A percentile compares a stretch with the other conserved stretches of the same genome.
These are phyloP conservation scores for Porites rus DNA, from an alignment of 92 coral and sea anemone genomes.

Conservation along the genomic window DNA sequence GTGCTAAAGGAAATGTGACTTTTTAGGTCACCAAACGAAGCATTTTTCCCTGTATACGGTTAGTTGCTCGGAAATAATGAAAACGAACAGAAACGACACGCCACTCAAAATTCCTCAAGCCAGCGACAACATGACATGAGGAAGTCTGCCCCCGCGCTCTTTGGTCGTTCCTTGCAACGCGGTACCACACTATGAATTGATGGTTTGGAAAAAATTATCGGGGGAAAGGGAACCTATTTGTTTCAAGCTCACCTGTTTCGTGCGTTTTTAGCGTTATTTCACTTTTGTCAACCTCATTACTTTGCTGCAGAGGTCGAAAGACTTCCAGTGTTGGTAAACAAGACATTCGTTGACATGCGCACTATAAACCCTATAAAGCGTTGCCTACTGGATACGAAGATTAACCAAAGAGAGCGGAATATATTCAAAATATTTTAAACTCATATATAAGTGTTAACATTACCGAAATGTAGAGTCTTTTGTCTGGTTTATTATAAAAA, in stretches of 20 bases:
- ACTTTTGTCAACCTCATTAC: background rate
- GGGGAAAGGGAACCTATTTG: background rate
- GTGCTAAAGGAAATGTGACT: background rate
- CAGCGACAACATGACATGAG: too few relatives aligned
- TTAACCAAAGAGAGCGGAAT: background rate
- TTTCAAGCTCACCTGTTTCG: background rate
- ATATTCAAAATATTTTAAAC: background rate
- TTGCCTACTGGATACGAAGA: background rate
- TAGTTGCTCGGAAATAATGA: background rate
- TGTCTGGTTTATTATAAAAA: background rate
- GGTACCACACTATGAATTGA: too few relatives aligned
- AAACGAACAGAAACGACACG: too few relatives aligned
- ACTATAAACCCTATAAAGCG: background rate
- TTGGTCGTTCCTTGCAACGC: too few relatives aligned
- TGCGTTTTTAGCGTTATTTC: background rate
- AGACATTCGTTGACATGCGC: conserved; percentile 32
- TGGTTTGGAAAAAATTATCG: too few relatives aligned
- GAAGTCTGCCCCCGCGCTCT: too few relatives aligned
- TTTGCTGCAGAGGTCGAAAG: background rate
- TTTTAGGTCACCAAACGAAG: background rate
- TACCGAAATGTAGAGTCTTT: background rate
- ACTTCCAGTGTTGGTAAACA: conserved; percentile 5
- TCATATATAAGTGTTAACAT: background rate
- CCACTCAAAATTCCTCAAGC: too few relatives aligned
- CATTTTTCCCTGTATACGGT: background rate